Conservation (phyloP, 2,797 vertebrate species). For the Remorina albescens region DNA sequence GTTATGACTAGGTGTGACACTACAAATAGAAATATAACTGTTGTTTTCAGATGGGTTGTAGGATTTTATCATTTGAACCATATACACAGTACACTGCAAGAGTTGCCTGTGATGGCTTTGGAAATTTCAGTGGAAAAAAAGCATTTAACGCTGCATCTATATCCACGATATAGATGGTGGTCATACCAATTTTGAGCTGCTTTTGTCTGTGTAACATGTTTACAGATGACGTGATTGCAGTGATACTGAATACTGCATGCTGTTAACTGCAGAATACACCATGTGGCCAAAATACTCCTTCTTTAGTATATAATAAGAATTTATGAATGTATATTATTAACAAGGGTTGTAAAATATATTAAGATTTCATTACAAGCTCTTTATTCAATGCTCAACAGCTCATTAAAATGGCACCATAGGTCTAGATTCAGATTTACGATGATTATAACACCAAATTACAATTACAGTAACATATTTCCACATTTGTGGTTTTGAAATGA, state of each 20-base stretch:
- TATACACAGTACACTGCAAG: neutral
- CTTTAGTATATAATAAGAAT: neutral
- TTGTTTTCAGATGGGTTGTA: conserved; percentile 37
- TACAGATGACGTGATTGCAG: neutral
- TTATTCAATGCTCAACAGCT: neutral
- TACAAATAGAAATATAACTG: conserved; percentile 53
- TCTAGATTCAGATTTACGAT: conserved; percentile 13
- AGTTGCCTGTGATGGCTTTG: neutral
- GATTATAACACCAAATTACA: conserved; percentile 24
- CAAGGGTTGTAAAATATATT: conserved; percentile 1
- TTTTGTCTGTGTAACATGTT: neutral
- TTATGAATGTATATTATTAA: conserved; percentile 11
- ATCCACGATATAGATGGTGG: neutral
- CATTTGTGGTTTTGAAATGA: neutral
- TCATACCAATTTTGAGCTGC: neutral
- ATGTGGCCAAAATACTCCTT: neutral
- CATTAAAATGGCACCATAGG: conserved; percentile 8
- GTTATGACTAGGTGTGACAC: conserved; percentile 33
- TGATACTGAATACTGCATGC: neutral
- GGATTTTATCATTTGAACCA: conserved; percentile 21
- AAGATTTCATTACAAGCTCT: neutral
- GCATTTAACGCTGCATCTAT: neutral
- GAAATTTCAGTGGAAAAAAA: neutral
- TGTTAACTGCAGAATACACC: neutral
- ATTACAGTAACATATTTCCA: conserved; percentile 3